These are phyloP conservation scores for Chaetodon trifasciatus DNA, from an alignment of 2,797 vertebrate genomes.

Conservation along the genomic window DNA sequence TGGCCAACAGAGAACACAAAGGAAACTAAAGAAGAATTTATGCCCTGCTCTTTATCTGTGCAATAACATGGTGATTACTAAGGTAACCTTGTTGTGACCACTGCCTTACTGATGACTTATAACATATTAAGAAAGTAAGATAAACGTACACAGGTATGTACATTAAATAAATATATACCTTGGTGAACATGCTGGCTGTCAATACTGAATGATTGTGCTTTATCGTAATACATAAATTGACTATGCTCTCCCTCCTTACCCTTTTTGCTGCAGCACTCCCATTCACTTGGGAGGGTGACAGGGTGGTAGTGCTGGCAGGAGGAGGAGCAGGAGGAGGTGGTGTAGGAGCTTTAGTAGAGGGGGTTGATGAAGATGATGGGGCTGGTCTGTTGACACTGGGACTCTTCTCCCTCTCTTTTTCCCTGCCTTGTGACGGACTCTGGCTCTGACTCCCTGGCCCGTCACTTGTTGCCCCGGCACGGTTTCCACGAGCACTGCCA, in stretches of 20 bases:
- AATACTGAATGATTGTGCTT: constrained; percentile 34
- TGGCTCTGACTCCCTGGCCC: constrained; percentile 64
- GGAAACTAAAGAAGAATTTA: constrained; percentile 80
- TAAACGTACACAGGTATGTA: constrained; percentile 6
- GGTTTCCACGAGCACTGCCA: constrained; percentile 76
- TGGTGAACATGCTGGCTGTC: constrained; percentile 10
- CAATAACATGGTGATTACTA: constrained; percentile 71
- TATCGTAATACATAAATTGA: constrained; percentile 34
- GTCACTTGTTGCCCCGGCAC: constrained; percentile 67
- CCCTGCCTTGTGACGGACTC: constrained; percentile 76
- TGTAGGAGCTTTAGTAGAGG: constrained; percentile 72
- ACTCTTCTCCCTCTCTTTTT: constrained; percentile 82
- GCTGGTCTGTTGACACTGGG: constrained; percentile 70
- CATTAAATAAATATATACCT: not conserved
- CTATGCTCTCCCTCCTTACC: constrained; percentile 68
- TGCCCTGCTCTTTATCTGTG: constrained; percentile 60
- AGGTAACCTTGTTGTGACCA: constrained; percentile 38
- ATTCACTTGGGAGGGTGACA: constrained; percentile 79
- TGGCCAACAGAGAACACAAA: constrained; percentile 71
- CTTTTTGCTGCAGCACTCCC: constrained; percentile 82
- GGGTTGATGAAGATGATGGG: constrained; percentile 61
- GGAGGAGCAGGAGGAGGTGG: constrained; percentile 70
- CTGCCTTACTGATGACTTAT: constrained; percentile 23
- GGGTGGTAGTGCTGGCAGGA: constrained; percentile 59
- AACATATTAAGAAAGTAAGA: constrained; percentile 29